A percentile compares a stretch with the other conserved stretches of the same genome.
phyloP scores from a whole-genome alignment of 2,888 invertebrate genomes.

The Harpalus rubripes region DNA sequence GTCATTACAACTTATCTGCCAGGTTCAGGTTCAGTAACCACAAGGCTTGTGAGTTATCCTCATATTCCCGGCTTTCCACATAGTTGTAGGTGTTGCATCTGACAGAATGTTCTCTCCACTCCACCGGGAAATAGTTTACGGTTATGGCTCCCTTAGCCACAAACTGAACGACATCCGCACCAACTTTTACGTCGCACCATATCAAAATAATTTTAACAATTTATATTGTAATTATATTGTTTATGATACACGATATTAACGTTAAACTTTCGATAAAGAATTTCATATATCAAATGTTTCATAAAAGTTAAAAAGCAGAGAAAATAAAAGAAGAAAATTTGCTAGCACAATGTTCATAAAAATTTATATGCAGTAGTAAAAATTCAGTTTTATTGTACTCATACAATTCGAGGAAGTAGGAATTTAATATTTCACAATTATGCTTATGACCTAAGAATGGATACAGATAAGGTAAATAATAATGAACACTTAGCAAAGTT shows the following conservation, averaged over 20 bases:
- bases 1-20: no score
- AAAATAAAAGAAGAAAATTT: neutral
- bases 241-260: neutral
- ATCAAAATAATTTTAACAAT: neutral
- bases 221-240: neutral
- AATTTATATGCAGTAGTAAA: neutral
- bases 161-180: neutral
- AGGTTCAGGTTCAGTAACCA: no score
- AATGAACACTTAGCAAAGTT: no score
- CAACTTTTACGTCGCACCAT: neutral
- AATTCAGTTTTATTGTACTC: neutral
- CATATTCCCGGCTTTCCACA: neutral
- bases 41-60: no score
- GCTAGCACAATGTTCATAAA: neutral
- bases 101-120: neutral
- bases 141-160: neutral
- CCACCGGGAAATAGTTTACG: slow-evolving; percentile 10
- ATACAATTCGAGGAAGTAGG: no score
- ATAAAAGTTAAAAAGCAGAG: neutral
- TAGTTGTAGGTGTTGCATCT: neutral
- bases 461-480: no score
- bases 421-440: no score
- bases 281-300: neutral
- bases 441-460: no score
- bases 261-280: neutral